Percentiles rank a stretch among this genome's conserved stretches.
Conservation (phyloP, 2,888 invertebrate species). For the Drosophila conformis region DNA sequence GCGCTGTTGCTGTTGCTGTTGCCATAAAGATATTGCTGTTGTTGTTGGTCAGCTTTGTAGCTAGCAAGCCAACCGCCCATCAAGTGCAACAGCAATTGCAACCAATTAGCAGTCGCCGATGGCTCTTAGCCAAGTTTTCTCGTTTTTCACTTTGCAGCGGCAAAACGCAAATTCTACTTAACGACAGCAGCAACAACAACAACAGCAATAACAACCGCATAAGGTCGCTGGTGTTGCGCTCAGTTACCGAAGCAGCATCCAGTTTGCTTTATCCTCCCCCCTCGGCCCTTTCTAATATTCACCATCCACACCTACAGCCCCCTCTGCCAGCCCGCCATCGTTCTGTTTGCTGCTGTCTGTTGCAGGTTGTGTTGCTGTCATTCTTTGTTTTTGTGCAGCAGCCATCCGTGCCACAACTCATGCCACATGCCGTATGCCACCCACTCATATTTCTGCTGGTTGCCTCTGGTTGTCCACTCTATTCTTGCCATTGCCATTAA, state of each 20-base stretch:
- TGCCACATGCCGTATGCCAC: slow-evolving; percentile 9
- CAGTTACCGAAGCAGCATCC: slow-evolving; percentile 40
- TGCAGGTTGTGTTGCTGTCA: slow-evolving; percentile 51
- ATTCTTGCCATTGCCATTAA: slow-evolving; percentile 34
- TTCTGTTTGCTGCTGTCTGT: slow-evolving; percentile 30
- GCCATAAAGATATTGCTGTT: slow-evolving; percentile 16
- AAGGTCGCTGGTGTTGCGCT: slow-evolving; percentile 27
- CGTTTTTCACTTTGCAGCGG: slow-evolving; percentile 52
- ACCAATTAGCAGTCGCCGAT: slow-evolving; percentile 53
- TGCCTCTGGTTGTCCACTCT: slow-evolving; percentile 4
- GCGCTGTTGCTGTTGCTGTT: slow-evolving; percentile 16
- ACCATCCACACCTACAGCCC: not conserved
- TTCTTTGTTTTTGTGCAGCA: slow-evolving; percentile 48
- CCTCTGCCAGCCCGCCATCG: not conserved
- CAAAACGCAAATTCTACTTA: slow-evolving; percentile 57
- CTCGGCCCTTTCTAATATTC: not conserved
- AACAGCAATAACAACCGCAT: slow-evolving; percentile 10
- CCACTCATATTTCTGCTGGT: slow-evolving; percentile 5
- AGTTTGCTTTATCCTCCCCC: slow-evolving; percentile 14
- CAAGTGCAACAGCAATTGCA: slow-evolving; percentile 43
- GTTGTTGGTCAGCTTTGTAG: slow-evolving; percentile 26
- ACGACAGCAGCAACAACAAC: slow-evolving; percentile 24
- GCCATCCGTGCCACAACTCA: slow-evolving; percentile 15
- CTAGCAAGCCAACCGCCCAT: slow-evolving; percentile 2
- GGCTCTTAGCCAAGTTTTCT: slow-evolving; percentile 52